phyloP scores from a whole-genome alignment of 2,797 vertebrate genomes.

The Hippocampus kuda region DNA sequence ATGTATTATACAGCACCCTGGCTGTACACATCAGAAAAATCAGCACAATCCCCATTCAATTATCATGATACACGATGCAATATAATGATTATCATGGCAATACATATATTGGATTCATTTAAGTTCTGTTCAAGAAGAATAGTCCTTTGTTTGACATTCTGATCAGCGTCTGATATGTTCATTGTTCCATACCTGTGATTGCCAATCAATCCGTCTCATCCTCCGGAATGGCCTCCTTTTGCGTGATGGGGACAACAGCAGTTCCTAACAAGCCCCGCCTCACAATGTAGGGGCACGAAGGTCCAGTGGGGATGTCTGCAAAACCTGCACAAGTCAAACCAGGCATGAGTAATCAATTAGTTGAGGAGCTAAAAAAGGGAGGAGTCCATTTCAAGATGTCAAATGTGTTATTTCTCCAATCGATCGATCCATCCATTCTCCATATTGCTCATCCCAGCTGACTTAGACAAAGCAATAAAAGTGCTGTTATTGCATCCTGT shows the following conservation, averaged over 20 bases:
- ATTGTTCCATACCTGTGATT: neutral
- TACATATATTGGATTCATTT: neutral
- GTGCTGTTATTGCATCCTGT: neutral
- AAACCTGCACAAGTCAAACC: constrained; percentile 58
- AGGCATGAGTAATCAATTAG: neutral
- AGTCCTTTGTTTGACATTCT: neutral
- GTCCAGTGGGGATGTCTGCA: constrained; percentile 74
- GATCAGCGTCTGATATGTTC: neutral
- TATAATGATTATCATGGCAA: too few relatives aligned
- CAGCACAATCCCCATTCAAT: too few relatives aligned
- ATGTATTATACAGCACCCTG: too few relatives aligned
- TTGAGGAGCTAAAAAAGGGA: neutral
- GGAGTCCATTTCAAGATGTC: neutral
- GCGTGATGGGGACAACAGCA: constrained; percentile 44
- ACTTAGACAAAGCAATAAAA: constrained; percentile 3
- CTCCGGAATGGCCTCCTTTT: constrained; percentile 27
- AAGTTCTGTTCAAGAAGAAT: neutral
- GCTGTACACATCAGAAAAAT: too few relatives aligned
- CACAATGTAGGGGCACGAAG: constrained; percentile 73
- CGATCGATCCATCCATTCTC: too few relatives aligned
- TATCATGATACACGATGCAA: too few relatives aligned
- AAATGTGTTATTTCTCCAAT: too few relatives aligned
- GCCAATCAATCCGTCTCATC: constrained; percentile 52
- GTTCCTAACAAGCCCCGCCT: constrained; percentile 73
- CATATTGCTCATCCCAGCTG: too few relatives aligned